Evolutionary conservation across 2,113 vertebrate genomes (phyloP).

Genomic region (Guaruba guarouba): DNA sequence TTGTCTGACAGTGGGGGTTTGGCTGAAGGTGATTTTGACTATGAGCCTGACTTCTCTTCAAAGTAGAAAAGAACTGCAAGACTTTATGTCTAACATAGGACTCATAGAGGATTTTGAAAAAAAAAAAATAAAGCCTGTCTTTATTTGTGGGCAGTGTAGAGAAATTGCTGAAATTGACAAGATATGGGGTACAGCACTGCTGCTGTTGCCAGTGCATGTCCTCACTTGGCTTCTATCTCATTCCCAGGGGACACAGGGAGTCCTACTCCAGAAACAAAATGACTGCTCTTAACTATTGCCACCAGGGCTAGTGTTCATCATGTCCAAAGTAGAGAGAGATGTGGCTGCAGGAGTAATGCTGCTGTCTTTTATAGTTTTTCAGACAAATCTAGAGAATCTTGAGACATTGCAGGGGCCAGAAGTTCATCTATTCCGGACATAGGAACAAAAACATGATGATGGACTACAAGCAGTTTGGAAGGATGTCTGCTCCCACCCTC

Average conservation of each 20-base stretch:
- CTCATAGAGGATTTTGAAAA: not conserved
- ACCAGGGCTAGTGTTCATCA: not conserved
- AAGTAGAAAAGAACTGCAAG: not conserved
- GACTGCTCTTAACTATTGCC: not conserved
- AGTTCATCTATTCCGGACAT: not conserved
- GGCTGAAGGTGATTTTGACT: conserved; percentile 69
- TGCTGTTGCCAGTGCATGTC: not conserved
- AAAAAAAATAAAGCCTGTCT: not conserved
- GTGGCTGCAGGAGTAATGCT: not conserved
- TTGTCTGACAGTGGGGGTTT: conserved; percentile 66
- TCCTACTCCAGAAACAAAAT: not conserved
- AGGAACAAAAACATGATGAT: not conserved
- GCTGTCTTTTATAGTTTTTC: not conserved
- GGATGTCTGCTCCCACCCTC: not conserved
- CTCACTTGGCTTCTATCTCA: not conserved
- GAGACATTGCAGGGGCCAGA: not conserved
- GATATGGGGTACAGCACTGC: not conserved
- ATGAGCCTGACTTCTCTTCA: conserved; percentile 12
- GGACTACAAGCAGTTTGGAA: not conserved
- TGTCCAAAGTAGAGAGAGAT: not conserved
- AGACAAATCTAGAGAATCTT: not conserved
- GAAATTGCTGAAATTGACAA: not conserved
- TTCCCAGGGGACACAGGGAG: not conserved
- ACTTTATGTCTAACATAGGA: not conserved
- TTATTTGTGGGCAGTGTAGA: not conserved